These are phyloP conservation scores for Whitmania pigra DNA, from an alignment of 1,140 invertebrate species.

Conservation along the genomic window DNA sequence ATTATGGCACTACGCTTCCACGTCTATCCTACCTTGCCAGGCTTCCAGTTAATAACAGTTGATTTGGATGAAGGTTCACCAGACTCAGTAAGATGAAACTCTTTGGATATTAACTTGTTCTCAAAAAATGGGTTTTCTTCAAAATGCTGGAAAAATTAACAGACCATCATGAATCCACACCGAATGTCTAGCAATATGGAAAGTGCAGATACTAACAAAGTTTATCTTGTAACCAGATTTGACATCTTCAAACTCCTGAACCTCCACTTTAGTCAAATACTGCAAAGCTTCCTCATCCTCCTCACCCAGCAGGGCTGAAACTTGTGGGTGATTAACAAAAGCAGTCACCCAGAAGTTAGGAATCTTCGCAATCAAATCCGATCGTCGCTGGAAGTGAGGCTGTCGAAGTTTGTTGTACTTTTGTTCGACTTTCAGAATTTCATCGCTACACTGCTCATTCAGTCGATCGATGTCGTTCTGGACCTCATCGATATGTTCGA, in stretches of 20 bases:
- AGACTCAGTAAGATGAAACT: conserved; percentile 50
- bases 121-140: conserved; percentile 72
- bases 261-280: conserved; percentile 58
- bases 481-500: conserved; percentile 44
- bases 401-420: conserved; percentile 77
- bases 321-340: conserved; percentile 78
- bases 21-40: conserved; percentile 31
- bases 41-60: conserved; percentile 42
- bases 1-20: not conserved
- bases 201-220: conserved; percentile 15
- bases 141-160: conserved; percentile 45
- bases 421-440: conserved; percentile 79
- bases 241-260: conserved; percentile 52
- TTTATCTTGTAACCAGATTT: conserved; percentile 25
- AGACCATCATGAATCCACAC: not conserved
- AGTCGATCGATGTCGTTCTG: conserved; percentile 44
- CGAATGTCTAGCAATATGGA: not conserved
- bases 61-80: conserved; percentile 41
- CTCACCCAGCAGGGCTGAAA: conserved; percentile 66
- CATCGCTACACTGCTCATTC: conserved; percentile 60
- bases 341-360: conserved; percentile 83
- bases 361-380: conserved; percentile 69
- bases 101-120: conserved; percentile 65
- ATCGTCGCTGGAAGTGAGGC: conserved; percentile 70
- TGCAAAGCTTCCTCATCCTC: conserved; percentile 76